Percentiles rank a stretch among this genome's conserved stretches.
Conservation (phyloP, 2,888 invertebrate species). For the Tubulanus polymorphus region DNA sequence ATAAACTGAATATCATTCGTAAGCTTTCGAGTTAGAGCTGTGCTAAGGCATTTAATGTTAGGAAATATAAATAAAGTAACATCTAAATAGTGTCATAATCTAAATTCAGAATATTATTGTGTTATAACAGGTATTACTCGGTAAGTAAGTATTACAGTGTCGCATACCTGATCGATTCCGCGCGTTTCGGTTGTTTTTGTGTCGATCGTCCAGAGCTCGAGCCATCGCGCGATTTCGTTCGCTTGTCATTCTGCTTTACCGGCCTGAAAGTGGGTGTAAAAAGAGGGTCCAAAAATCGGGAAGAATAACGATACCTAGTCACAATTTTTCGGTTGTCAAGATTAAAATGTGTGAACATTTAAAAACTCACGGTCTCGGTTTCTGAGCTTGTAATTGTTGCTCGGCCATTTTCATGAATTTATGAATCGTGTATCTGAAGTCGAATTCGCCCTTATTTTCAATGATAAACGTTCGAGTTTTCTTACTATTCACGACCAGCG, state of each 20-base stretch:
- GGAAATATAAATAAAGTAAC: too few species aligned
- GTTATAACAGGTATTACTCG: neutral
- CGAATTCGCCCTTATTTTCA: constrained; percentile 53
- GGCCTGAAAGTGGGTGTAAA: constrained; percentile 23
- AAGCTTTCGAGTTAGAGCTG: too few species aligned
- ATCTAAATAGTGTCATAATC: too few species aligned
- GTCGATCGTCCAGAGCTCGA: constrained; percentile 47
- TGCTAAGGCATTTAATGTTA: too few species aligned
- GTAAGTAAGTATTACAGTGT: too few species aligned
- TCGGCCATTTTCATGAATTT: constrained; percentile 37
- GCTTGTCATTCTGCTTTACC: constrained; percentile 42
- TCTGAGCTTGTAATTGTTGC: constrained; percentile 20
- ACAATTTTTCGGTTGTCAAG: too few species aligned
- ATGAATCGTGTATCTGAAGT: constrained; percentile 52
- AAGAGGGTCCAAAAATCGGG: neutral
- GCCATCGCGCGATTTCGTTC: constrained; percentile 44
- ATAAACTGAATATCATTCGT: too few species aligned
- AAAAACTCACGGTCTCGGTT: too few species aligned
- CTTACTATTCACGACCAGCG: constrained; percentile 48
- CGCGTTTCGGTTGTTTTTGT: constrained; percentile 38
- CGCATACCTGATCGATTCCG: constrained; percentile 48
- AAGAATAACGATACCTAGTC: too few species aligned
- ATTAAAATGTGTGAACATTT: too few species aligned
- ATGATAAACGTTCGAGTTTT: constrained; percentile 49
- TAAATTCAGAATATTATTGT: too few species aligned